A percentile compares a stretch with the other conserved stretches of the same genome.
Evolutionary conservation across 2,797 vertebrate species (phyloP).

Genomic region (Pangasius djambal): DNA sequence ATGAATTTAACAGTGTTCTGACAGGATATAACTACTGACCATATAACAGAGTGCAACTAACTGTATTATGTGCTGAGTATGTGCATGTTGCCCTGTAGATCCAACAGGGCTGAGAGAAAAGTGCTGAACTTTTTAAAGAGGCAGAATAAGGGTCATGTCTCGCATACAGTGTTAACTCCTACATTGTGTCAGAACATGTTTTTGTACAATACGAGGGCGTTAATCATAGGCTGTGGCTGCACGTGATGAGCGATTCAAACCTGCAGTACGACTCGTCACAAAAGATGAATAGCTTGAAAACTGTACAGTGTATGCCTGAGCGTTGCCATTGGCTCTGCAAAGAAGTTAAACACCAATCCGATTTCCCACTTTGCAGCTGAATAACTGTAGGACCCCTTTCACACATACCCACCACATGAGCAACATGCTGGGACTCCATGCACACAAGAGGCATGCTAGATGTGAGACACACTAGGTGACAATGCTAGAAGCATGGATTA

Average conservation of each 20-base stretch:
- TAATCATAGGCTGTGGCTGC: neutral
- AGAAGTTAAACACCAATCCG: neutral
- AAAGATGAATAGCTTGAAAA: neutral
- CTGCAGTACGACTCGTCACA: too few relatives aligned
- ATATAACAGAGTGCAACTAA: neutral
- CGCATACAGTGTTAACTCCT: neutral
- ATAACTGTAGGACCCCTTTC: neutral
- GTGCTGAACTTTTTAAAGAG: neutral
- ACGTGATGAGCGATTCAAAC: neutral
- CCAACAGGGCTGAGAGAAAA: neutral
- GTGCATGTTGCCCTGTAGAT: neutral
- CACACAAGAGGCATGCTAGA: slow-evolving; percentile 1
- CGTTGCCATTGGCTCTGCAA: neutral
- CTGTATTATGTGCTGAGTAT: neutral
- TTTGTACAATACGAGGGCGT: neutral
- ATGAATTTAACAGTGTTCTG: too few relatives aligned
- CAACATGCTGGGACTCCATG: slow-evolving; percentile 8
- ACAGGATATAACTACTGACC: neutral
- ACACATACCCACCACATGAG: neutral
- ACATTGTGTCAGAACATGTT: neutral
- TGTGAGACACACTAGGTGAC: neutral
- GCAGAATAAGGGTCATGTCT: neutral
- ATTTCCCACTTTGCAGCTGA: neutral
- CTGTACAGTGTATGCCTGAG: neutral
- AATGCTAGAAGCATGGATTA: neutral